phyloP scores from a whole-genome alignment of 2,888 invertebrate genomes.

The Acronicta aceris region DNA sequence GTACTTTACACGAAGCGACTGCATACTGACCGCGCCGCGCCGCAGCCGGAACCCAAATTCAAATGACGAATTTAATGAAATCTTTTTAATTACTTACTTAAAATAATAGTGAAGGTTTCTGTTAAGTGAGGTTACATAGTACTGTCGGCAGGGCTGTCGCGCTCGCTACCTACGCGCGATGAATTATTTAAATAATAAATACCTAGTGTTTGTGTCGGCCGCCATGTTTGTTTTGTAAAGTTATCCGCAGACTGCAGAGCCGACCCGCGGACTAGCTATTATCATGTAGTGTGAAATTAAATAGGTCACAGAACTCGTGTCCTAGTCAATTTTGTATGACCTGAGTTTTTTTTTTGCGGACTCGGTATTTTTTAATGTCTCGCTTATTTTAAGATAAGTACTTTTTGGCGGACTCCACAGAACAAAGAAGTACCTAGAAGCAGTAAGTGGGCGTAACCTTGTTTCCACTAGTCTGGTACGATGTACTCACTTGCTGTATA shows the following conservation, averaged over 20 bases:
- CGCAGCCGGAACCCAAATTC: no score
- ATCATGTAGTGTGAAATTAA: background rate
- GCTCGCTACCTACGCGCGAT: conserved; percentile 8
- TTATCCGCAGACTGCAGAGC: conserved; percentile 3
- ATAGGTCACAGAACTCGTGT: conserved; percentile 1
- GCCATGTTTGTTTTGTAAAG: conserved; percentile 28
- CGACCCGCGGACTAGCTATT: background rate
- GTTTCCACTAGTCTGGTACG: no score
- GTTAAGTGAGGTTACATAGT: conserved; percentile 4
- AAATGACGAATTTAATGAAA: no score
- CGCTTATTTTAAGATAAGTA: no score
- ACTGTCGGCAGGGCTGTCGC: conserved; percentile 10
- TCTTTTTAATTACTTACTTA: background rate
- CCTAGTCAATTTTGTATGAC: background rate
- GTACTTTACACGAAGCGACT: no score
- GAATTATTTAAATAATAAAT: conserved; percentile 41
- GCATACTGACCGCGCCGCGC: no score
- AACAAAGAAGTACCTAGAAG: no score
- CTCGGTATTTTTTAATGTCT: no score
- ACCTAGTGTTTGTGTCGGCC: conserved; percentile 7
- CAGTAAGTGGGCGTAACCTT: no score
- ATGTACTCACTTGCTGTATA: no score
- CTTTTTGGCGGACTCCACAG: no score
- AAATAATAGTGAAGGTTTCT: background rate
- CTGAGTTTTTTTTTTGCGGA: background rate